A percentile compares a stretch with the other conserved stretches of the same genome.
These are phyloP conservation scores for Lerema accius DNA, from an alignment of 1,140 invertebrate genomes.

Conservation along the genomic window DNA sequence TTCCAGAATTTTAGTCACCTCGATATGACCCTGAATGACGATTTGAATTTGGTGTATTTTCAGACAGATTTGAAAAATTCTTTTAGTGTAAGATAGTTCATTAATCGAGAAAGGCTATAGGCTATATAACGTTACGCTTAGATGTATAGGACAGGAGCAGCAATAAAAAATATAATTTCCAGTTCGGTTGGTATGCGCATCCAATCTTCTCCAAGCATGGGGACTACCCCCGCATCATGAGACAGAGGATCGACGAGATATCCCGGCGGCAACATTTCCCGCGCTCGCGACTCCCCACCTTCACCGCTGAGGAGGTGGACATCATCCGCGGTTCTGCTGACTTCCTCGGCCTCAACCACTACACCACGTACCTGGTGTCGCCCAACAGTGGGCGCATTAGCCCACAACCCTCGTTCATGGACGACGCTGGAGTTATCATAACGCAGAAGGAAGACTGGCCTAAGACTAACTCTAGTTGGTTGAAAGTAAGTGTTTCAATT, in stretches of 20 bases:
- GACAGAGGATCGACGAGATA: constrained; percentile 78
- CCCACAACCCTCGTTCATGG: constrained; percentile 53
- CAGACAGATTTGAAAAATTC: too few relatives aligned
- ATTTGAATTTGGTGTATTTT: too few relatives aligned
- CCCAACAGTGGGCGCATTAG: constrained; percentile 40
- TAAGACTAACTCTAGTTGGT: constrained; percentile 72
- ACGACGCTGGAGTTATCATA: constrained; percentile 63
- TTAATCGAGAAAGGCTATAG: too few relatives aligned
- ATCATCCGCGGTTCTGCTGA: constrained; percentile 81
- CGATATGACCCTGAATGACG: too few relatives aligned
- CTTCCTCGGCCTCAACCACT: constrained; percentile 85
- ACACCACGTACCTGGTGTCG: constrained; percentile 72
- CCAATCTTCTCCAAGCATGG: constrained; percentile 84
- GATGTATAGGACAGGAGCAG: too few relatives aligned
- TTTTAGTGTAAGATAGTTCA: too few relatives aligned
- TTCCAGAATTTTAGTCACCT: too few relatives aligned
- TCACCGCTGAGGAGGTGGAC: constrained; percentile 73
- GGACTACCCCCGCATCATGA: constrained; percentile 86
- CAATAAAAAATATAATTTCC: too few relatives aligned
- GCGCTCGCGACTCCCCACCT: constrained; percentile 80
- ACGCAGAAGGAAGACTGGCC: constrained; percentile 73
- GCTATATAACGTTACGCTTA: too few relatives aligned
- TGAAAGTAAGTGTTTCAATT: constrained; percentile 68
- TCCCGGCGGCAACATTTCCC: constrained; percentile 81
- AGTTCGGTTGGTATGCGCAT: constrained; percentile 86